Evolutionary conservation across 2,888 invertebrate genomes (phyloP).

Genomic region (Sphaeridia pumilis): DNA sequence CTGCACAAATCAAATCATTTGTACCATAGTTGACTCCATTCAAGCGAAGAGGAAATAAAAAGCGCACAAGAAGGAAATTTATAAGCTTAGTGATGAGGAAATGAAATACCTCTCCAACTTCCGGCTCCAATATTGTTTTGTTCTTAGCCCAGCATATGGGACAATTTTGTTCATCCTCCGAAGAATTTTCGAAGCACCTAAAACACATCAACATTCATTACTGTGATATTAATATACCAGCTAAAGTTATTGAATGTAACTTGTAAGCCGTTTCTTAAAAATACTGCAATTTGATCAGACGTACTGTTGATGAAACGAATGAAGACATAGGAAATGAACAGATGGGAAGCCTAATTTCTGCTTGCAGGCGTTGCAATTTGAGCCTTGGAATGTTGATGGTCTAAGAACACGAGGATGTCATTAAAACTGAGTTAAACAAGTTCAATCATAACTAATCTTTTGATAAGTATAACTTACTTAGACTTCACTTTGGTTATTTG

Average conservation of each 20-base stretch:
- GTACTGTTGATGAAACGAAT: constrained; percentile 86
- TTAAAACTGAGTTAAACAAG: too few relatives aligned
- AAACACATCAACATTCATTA: too few relatives aligned
- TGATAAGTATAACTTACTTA: constrained; percentile 29
- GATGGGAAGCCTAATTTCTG: constrained; percentile 79
- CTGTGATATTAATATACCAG: too few relatives aligned
- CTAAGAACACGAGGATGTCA: too few relatives aligned
- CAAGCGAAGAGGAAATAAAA: too few relatives aligned
- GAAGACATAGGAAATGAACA: constrained; percentile 87
- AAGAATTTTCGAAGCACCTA: constrained; percentile 82
- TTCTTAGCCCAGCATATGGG: constrained; percentile 68
- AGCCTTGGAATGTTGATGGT: constrained; percentile 71
- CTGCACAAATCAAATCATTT: constrained; percentile 17
- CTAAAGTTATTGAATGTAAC: too few relatives aligned
- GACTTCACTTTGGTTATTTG: constrained; percentile 28
- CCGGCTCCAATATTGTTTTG: constrained; percentile 50
- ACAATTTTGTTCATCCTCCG: constrained; percentile 79
- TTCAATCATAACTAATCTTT: too few relatives aligned
- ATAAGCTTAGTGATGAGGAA: background rate
- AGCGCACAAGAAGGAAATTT: too few relatives aligned
- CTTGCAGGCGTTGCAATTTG: constrained; percentile 77
- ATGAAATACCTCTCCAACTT: constrained; percentile 9
- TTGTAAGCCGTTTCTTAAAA: too few relatives aligned
- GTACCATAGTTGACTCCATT: too few relatives aligned
- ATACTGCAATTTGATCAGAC: too few relatives aligned